Evolutionary conservation across 2,797 vertebrate species (phyloP).

Genomic region (Microhierax caerulescens): DNA sequence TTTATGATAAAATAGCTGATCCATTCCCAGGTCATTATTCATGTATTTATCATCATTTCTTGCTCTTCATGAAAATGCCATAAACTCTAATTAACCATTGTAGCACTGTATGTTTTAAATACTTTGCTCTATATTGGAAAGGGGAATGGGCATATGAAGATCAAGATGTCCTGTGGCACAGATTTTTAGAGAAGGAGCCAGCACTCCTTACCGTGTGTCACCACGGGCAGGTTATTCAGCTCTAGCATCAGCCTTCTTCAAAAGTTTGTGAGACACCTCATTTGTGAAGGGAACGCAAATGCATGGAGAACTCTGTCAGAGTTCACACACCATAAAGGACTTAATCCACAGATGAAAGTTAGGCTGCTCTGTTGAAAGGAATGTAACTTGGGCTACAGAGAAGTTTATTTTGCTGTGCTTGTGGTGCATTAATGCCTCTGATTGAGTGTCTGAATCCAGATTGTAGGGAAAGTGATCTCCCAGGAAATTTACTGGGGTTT

Average conservation of each 20-base stretch:
- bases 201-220: not conserved
- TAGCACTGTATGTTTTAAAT: not conserved
- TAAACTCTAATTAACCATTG: slow-evolving; percentile 17
- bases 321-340: not conserved
- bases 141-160: not conserved
- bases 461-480: not conserved
- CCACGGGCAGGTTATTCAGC: not conserved
- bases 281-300: not conserved
- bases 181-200: not conserved
- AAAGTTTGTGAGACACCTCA: not conserved
- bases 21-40: slow-evolving; percentile 63
- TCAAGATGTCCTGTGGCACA: not conserved
- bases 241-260: not conserved
- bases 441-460: not conserved
- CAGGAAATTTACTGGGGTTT: not conserved
- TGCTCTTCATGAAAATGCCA: not conserved
- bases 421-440: not conserved
- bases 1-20: slow-evolving; percentile 70
- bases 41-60: slow-evolving; percentile 47
- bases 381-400: not conserved
- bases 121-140: not conserved
- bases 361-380: not conserved
- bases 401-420: not conserved
- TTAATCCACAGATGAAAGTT: not conserved
- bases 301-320: not conserved